Conservation (phyloP, 2,888 invertebrate species). For the Melinaea menophilus region DNA sequence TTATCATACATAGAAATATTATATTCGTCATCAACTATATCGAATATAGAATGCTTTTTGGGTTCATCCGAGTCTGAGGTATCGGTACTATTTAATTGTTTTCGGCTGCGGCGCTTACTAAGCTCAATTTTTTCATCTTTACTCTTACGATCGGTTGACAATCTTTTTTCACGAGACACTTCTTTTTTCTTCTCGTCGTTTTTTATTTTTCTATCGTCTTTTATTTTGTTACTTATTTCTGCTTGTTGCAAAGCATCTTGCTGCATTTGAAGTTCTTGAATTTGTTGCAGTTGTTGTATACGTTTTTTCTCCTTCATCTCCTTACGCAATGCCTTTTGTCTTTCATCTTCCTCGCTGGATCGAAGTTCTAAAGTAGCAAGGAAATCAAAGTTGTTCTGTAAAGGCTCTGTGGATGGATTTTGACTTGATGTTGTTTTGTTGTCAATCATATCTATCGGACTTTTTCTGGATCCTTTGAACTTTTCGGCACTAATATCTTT, state of each 20-base stretch:
- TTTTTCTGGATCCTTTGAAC: constrained; percentile 45
- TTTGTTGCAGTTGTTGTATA: constrained; percentile 71
- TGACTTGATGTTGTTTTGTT: constrained; percentile 43
- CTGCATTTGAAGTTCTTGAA: constrained; percentile 72
- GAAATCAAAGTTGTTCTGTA: constrained; percentile 78
- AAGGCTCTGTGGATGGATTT: constrained; percentile 49
- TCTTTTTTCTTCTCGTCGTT: constrained; percentile 71
- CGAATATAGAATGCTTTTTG: constrained; percentile 94
- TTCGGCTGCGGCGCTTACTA: constrained; percentile 65
- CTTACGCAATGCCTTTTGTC: constrained; percentile 73
- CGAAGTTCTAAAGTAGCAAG: constrained; percentile 77
- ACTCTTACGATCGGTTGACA: constrained; percentile 73
- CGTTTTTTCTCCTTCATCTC: constrained; percentile 78
- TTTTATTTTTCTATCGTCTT: constrained; percentile 66
- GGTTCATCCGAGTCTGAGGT: constrained; percentile 88
- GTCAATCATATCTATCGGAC: constrained; percentile 51
- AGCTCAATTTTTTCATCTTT: constrained; percentile 67
- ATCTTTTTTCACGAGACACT: constrained; percentile 65
- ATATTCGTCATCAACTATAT: constrained; percentile 92
- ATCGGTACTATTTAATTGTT: constrained; percentile 78
- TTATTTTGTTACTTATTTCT: constrained; percentile 58
- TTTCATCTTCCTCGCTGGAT: constrained; percentile 79
- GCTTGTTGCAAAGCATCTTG: constrained; percentile 66
- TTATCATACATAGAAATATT: constrained; percentile 99
- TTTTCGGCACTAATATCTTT: constrained; percentile 51